phyloP scores from a whole-genome alignment of 2,113 vertebrate genomes.

The Notothenia rossii region DNA sequence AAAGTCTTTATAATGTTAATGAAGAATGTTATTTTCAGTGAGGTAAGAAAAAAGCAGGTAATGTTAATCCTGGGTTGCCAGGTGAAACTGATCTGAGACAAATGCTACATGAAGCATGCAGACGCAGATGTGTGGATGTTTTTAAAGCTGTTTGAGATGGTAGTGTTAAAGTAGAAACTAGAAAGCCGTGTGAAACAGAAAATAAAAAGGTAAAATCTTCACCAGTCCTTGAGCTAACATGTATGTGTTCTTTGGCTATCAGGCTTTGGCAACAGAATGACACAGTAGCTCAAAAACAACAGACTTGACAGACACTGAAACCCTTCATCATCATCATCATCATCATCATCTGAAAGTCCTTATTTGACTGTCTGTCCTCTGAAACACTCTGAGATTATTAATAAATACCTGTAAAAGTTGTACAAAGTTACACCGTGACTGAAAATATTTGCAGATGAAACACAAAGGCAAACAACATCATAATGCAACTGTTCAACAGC shows the following conservation, averaged over 20 bases:
- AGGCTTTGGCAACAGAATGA: slow-evolving; percentile 92
- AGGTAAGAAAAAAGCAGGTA: background rate
- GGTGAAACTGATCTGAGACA: slow-evolving; percentile 10
- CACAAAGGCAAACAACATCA: slow-evolving; percentile 75
- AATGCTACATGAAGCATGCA: slow-evolving; percentile 43
- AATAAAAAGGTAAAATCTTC: slow-evolving; percentile 65
- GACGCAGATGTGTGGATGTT: slow-evolving; percentile 5
- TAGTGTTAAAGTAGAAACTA: background rate
- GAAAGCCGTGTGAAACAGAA: slow-evolving; percentile 52
- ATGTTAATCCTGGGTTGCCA: background rate
- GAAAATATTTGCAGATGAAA: slow-evolving; percentile 75
- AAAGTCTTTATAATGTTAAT: slow-evolving; percentile 14
- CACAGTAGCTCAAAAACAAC: slow-evolving; percentile 86
- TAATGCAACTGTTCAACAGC: slow-evolving; percentile 73
- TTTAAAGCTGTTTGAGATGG: too few species aligned
- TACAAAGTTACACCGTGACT: slow-evolving; percentile 81
- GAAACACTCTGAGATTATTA: slow-evolving; percentile 72
- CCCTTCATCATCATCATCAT: slow-evolving; percentile 20
- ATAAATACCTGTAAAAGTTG: slow-evolving; percentile 84
- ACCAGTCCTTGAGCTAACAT: slow-evolving; percentile 85
- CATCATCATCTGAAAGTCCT: slow-evolving; percentile 51
- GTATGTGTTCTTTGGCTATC: slow-evolving; percentile 96
- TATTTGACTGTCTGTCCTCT: slow-evolving; percentile 34
- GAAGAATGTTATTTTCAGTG: slow-evolving; percentile 23
- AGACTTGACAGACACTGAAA: slow-evolving; percentile 60